These are phyloP conservation scores for Garrulus glandarius DNA, from an alignment of 2,797 vertebrate species.

Conservation along the genomic window DNA sequence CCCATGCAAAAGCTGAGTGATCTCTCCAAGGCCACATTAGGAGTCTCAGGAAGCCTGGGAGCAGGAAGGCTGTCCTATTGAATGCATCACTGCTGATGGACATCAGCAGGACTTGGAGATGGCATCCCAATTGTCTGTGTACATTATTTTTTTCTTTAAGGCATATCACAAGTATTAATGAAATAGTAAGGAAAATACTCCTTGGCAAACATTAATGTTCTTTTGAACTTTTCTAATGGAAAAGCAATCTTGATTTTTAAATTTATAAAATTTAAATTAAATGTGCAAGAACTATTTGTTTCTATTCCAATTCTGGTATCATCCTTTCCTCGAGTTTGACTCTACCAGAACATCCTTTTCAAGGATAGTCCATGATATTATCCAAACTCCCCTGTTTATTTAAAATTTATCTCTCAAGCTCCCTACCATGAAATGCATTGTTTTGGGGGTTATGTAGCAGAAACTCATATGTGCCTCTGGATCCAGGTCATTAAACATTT, in stretches of 20 bases:
- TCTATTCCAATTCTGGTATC: neutral
- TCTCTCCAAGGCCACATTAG: accelerated
- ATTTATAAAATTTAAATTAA: neutral
- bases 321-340: neutral
- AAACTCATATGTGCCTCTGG: neutral
- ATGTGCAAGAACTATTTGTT: neutral
- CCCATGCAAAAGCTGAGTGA: accelerated
- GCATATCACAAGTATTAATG: neutral
- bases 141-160: neutral
- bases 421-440: neutral
- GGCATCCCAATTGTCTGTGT: neutral
- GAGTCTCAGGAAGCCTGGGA: neutral
- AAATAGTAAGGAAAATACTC: neutral
- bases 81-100: neutral
- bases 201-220: neutral
- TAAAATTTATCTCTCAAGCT: neutral
- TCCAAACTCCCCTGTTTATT: neutral
- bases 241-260: neutral
- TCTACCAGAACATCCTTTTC: neutral
- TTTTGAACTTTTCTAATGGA: neutral
- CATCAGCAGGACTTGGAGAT: neutral
- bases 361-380: neutral
- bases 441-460: neutral
- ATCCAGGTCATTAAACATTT: neutral
- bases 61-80: neutral